phyloP scores from a whole-genome alignment of 2,797 vertebrate species.

The Danio tinwini region DNA sequence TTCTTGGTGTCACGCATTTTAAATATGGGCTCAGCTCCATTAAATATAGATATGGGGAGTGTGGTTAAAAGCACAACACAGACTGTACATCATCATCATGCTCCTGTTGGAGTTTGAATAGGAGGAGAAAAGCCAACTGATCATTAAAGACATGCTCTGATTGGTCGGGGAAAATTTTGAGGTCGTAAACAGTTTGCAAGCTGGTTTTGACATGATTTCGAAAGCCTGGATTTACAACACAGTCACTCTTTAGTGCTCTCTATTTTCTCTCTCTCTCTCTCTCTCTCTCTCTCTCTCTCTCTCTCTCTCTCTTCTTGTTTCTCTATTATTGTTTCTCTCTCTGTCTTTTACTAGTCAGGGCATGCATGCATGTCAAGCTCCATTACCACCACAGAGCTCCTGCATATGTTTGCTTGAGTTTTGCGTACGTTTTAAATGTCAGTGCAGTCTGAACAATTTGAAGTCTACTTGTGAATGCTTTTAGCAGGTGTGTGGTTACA shows the following conservation, averaged over 20 bases:
- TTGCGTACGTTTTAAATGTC: conserved; percentile 48
- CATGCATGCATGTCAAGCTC: conserved; percentile 60
- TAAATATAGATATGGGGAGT: conserved; percentile 46
- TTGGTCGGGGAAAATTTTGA: conserved; percentile 35
- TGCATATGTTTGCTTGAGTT: conserved; percentile 42
- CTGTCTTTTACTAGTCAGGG: conserved; percentile 60
- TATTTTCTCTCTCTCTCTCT: conserved; percentile 10
- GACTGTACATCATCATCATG: neutral
- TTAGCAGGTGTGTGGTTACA: neutral
- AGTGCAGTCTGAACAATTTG: neutral
- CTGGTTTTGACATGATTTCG: conserved; percentile 75
- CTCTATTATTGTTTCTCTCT: conserved; percentile 52
- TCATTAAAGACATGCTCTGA: conserved; percentile 24
- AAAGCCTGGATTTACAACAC: conserved; percentile 43
- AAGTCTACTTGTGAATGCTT: neutral
- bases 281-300: conserved; percentile 41
- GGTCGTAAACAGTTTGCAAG: conserved; percentile 38
- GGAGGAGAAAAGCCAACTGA: neutral
- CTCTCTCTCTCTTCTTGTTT: conserved; percentile 36
- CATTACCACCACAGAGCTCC: conserved; percentile 40
- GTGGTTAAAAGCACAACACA: neutral
- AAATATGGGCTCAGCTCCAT: conserved; percentile 1
- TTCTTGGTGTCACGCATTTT: neutral
- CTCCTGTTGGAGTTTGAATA: neutral
- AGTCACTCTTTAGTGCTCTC: conserved; percentile 41